Conservation (phyloP, 2,113 vertebrate species). For the Pachypanchax playfairii region DNA sequence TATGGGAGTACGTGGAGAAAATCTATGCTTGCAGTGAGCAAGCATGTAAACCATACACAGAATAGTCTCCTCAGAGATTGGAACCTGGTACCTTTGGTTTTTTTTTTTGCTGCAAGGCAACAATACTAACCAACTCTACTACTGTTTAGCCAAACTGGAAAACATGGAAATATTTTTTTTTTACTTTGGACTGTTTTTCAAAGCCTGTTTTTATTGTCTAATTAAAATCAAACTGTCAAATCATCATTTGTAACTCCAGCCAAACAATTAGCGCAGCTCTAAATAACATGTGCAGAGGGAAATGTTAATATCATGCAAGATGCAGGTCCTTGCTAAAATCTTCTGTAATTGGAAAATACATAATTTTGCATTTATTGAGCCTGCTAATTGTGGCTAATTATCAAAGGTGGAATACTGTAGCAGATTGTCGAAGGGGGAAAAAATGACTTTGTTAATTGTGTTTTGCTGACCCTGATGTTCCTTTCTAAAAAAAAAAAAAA, state of each 20-base stretch:
- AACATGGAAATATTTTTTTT: conserved; percentile 49
- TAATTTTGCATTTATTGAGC: background rate
- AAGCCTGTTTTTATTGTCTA: conserved; percentile 18
- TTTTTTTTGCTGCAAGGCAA: too few species aligned
- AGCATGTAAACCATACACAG: too few species aligned
- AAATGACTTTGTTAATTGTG: conserved; percentile 33
- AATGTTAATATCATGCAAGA: background rate
- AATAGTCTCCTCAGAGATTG: too few species aligned
- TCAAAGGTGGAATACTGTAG: conserved; percentile 17
- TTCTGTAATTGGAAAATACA: background rate
- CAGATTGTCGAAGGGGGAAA: conserved; percentile 14
- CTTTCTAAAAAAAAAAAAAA: too few species aligned
- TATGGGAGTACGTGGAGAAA: too few species aligned
- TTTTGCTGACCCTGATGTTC: conserved; percentile 46
- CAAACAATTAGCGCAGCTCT: conserved; percentile 31
- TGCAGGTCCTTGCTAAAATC: background rate
- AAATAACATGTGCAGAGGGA: conserved; percentile 13
- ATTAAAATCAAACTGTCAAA: conserved; percentile 42
- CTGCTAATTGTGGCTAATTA: conserved; percentile 9
- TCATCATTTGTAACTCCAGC: conserved; percentile 31
- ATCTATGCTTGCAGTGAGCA: too few species aligned
- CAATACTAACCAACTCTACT: too few species aligned
- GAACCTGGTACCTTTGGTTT: too few species aligned
- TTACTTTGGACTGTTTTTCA: conserved; percentile 11
- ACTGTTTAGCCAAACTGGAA: too few species aligned